phyloP scores from a whole-genome alignment of 2,113 vertebrate genomes.

The Antechinus stuartii region DNA sequence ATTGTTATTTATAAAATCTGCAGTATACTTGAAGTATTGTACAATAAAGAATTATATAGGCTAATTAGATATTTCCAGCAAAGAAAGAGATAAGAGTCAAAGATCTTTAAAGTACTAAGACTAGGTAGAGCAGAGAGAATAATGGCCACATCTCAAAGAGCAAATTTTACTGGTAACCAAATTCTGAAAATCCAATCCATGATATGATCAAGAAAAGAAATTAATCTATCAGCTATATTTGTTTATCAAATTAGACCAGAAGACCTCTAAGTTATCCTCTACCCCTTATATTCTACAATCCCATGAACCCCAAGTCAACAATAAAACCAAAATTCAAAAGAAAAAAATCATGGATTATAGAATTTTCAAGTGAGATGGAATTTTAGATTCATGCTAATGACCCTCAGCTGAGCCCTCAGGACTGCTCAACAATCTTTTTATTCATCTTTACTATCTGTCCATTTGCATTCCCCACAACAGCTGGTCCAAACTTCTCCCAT shows the following conservation, averaged over 20 bases:
- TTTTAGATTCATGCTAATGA: background rate
- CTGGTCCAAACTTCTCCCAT: background rate
- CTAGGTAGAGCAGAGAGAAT: background rate
- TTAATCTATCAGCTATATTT: background rate
- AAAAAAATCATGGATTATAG: background rate
- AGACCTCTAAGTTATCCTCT: background rate
- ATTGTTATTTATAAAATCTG: slow-evolving; percentile 22
- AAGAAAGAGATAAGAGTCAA: background rate
- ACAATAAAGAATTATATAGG: background rate
- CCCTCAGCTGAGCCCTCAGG: background rate
- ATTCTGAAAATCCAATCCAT: background rate
- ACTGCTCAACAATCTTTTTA: background rate
- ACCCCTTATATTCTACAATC: background rate
- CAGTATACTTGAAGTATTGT: background rate
- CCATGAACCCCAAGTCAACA: background rate
- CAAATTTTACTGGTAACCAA: background rate
- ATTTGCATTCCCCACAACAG: slow-evolving; percentile 2
- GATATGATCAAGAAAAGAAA: background rate
- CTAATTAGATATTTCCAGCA: background rate
- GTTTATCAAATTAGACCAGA: background rate
- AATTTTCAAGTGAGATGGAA: background rate
- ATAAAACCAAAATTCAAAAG: background rate
- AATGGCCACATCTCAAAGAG: background rate
- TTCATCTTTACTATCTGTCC: background rate
- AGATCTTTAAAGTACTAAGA: background rate